These are phyloP conservation scores for Anisognathus igniventris DNA, from an alignment of 2,797 vertebrate genomes.

Conservation along the genomic window DNA sequence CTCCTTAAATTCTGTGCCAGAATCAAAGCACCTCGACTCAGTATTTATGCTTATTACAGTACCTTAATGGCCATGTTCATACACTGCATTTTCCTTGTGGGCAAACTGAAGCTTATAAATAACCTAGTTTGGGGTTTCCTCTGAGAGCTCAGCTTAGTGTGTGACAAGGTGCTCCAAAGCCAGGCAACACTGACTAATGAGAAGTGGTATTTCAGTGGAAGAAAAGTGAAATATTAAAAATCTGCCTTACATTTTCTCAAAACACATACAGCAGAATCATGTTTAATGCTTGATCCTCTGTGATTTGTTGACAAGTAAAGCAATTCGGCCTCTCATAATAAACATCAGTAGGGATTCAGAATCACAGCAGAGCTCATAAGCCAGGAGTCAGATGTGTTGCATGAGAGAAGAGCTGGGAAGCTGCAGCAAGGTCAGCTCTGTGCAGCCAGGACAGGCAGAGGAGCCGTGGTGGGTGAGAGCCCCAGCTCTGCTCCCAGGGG, in stretches of 20 bases:
- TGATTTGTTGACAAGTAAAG: neutral
- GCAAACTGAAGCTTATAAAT: neutral
- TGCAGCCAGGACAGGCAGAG: neutral
- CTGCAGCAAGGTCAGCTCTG: neutral
- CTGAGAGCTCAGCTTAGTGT: neutral
- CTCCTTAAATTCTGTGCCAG: neutral
- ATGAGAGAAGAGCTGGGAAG: neutral
- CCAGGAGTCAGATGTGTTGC: neutral
- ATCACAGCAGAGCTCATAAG: neutral
- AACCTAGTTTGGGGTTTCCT: neutral
- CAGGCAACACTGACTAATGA: neutral
- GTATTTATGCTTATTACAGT: neutral
- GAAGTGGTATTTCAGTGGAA: neutral
- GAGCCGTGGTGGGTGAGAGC: fast-evolving
- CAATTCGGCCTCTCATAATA: neutral
- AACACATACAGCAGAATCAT: neutral
- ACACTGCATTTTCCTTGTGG: neutral
- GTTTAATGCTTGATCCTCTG: neutral
- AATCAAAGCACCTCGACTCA: neutral
- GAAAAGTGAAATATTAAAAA: neutral
- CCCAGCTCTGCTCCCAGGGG: fast-evolving
- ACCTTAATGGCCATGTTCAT: neutral
- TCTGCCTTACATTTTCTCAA: neutral
- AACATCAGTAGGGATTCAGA: neutral
- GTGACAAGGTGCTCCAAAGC: neutral